A percentile compares a stretch with the other conserved stretches of the same genome.
These are phyloP conservation scores for Micronycteris hirsuta DNA, from an alignment of 2,113 vertebrate species.

Conservation along the genomic window DNA sequence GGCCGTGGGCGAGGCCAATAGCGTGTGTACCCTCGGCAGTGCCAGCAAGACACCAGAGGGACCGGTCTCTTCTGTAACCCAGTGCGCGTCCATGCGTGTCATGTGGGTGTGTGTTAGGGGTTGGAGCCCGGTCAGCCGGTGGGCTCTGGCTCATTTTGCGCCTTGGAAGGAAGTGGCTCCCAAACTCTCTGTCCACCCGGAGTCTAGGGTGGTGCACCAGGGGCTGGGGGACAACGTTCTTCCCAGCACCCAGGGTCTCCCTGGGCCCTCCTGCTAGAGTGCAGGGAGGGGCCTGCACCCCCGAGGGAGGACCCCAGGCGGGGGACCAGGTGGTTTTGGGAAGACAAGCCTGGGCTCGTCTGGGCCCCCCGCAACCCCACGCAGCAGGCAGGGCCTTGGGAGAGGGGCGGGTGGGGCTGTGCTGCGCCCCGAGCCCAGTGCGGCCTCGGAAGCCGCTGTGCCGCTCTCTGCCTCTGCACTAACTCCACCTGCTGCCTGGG, in stretches of 20 bases:
- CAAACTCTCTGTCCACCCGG: not conserved
- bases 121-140: too few relatives aligned
- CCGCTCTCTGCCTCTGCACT: not conserved
- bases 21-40: too few relatives aligned
- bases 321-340: not conserved
- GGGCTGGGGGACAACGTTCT: not conserved
- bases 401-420: accelerated
- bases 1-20: too few relatives aligned
- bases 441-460: not conserved
- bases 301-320: too few relatives aligned
- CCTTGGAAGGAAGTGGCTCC: not conserved
- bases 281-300: not conserved
- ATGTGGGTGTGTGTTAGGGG: too few relatives aligned
- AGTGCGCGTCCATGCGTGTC: accelerated
- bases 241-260: not conserved
- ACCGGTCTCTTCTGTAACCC: not conserved
- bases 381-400: not conserved
- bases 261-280: too few relatives aligned
- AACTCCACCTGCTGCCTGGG: not conserved
- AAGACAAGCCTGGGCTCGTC: not conserved
- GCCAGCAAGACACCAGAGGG: not conserved
- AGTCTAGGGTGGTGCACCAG: not conserved
- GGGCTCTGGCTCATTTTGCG: not conserved
- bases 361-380: too few relatives aligned
- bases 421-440: not conserved